These are phyloP conservation scores for Phrynocephalus versicolor DNA, from an alignment of 2,113 vertebrate species.

Conservation along the genomic window DNA sequence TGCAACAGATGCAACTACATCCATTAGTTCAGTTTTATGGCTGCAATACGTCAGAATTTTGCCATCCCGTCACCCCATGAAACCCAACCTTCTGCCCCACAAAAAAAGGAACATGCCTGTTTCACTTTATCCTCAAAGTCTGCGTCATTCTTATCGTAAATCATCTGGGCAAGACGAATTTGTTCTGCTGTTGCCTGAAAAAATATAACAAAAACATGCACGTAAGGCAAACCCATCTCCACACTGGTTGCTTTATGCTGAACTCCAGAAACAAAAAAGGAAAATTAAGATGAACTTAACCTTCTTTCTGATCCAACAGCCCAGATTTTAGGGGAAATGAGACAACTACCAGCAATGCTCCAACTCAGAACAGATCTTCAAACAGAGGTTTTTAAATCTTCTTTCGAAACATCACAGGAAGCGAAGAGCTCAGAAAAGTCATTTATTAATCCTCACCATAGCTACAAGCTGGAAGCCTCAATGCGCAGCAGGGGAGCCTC, in stretches of 20 bases:
- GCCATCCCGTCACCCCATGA: no score
- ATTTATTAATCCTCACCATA: neutral
- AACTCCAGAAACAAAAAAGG: neutral
- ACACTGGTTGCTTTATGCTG: neutral
- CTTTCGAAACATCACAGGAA: neutral
- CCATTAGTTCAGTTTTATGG: neutral
- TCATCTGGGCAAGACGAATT: conserved; percentile 95
- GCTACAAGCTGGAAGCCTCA: neutral
- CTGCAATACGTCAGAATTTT: neutral
- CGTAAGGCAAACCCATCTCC: no score
- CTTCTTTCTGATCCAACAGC: neutral
- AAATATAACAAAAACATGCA: conserved; percentile 35
- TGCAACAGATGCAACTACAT: neutral
- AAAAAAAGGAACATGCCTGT: conserved; percentile 79
- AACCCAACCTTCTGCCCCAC: neutral
- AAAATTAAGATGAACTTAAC: no score
- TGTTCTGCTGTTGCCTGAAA: conserved; percentile 96
- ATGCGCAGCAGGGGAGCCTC: no score
- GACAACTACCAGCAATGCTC: neutral
- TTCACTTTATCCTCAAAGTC: conserved; percentile 98
- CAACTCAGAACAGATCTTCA: neutral
- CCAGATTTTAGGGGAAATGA: neutral
- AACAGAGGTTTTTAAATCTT: neutral
- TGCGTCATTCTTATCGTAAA: conserved; percentile 94
- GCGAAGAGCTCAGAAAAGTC: neutral